Percentiles rank a stretch among this genome's conserved stretches.
phyloP scores from a whole-genome alignment of 2,797 vertebrate genomes.

The Poecilia picta region DNA sequence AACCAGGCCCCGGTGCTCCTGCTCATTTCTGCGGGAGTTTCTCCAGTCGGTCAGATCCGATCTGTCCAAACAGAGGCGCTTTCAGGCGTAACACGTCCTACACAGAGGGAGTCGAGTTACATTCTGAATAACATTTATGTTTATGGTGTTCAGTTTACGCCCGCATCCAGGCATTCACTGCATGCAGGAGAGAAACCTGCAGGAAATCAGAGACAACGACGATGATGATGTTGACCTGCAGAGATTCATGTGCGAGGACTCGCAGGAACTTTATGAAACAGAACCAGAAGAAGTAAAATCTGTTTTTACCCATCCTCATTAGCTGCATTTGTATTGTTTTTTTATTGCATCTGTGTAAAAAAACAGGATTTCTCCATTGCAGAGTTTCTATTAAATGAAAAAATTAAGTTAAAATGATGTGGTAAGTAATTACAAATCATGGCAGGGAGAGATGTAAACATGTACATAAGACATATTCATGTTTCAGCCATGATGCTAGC shows the following conservation, averaged over 20 bases:
- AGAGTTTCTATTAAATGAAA: too few relatives aligned
- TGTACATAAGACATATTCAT: too few relatives aligned
- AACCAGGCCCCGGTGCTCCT: slow-evolving; percentile 25
- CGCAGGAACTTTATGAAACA: not conserved
- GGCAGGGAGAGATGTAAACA: too few relatives aligned
- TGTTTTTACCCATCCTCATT: not conserved
- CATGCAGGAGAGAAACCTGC: slow-evolving; percentile 14
- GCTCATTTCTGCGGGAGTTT: slow-evolving; percentile 36
- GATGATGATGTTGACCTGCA: not conserved
- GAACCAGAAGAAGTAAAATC: not conserved
- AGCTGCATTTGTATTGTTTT: too few relatives aligned
- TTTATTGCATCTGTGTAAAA: too few relatives aligned
- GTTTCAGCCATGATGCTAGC: too few relatives aligned
- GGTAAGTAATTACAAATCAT: too few relatives aligned
- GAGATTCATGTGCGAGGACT: slow-evolving; percentile 2
- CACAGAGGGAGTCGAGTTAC: slow-evolving; percentile 45
- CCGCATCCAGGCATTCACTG: slow-evolving; percentile 1
- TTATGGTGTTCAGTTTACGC: slow-evolving; percentile 25
- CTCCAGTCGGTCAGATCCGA: slow-evolving; percentile 47
- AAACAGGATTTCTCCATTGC: too few relatives aligned
- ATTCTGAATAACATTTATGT: slow-evolving; percentile 53
- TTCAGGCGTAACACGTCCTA: slow-evolving; percentile 30
- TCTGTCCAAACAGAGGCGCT: slow-evolving; percentile 56
- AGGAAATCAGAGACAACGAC: slow-evolving; percentile 15
- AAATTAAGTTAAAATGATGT: too few relatives aligned